These are phyloP conservation scores for Heliconius charithonia DNA, from an alignment of 2,888 invertebrate genomes.

Conservation along the genomic window DNA sequence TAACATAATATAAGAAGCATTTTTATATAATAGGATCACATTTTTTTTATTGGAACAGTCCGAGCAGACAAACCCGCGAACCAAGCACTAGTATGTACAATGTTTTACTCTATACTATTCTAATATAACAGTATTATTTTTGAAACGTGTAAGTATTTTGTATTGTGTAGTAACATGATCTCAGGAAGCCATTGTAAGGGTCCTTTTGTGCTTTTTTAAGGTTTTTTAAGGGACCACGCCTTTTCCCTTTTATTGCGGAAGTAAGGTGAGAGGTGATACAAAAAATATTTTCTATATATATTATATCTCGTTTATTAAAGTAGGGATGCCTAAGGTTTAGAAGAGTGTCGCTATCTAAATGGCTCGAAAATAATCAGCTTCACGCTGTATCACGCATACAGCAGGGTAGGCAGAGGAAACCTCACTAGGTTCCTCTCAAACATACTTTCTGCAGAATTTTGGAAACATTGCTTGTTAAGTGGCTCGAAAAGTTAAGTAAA, in stretches of 20 bases:
- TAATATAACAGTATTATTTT: conserved; percentile 26
- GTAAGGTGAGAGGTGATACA: conserved; percentile 37
- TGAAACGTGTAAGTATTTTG: neutral
- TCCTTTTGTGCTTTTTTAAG: conserved; percentile 18
- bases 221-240: conserved; percentile 43
- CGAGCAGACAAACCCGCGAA: neutral
- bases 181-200: conserved; percentile 11
- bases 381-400: no score
- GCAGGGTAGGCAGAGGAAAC: no score
- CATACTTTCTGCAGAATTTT: no score
- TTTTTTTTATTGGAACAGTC: neutral
- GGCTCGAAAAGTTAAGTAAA: neutral
- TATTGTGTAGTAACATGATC: conserved; percentile 29
- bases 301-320: neutral
- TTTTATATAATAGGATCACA: no score
- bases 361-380: neutral
- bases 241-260: conserved; percentile 41
- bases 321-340: neutral
- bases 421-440: no score
- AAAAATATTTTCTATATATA: conserved; percentile 39
- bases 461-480: no score
- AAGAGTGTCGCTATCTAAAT: neutral
- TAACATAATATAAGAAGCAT: no score
- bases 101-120: neutral
- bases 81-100: neutral